Evolutionary conservation across 2,888 invertebrate species (phyloP), one percentile per base, ranked within the genome.

Genomic region (Achlya flavicornis): DNA sequence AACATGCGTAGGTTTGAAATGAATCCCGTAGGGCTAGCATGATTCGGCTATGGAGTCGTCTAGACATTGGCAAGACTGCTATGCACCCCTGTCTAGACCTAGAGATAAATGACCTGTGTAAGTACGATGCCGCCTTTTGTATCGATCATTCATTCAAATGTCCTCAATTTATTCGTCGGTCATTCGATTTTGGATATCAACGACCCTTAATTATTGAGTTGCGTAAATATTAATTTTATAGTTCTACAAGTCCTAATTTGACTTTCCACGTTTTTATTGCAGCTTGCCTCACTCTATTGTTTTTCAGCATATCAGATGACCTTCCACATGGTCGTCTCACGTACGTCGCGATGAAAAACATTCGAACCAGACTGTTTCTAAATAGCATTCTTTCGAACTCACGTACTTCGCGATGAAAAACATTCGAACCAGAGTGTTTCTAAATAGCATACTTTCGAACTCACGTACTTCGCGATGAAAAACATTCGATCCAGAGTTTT

Each of bases 141-240:
- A 73, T 77, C 66, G 75, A 77, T 71, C 71, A 3, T 14, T 61
- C 12, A 41, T 59, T 59, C 35, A 11, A 59, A 59, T 35, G 19
- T 10, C 10, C 10, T 8, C 19, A 16, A 59, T 59, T 59, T 16
- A 38, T 41, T 41, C 59, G 19, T 10, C 59, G 59, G 59, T 59
- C 59, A 38, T 58, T 58, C 58, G 32, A 12, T 58, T 58, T 32
- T 8, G 6, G 8, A n/a, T n/a, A 11, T n/a, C 33, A 58, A 19
- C 5, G n/a, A 32, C n/a, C 8, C 33, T 26, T n/a, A 41, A 12
- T 53, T 53, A 10, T 53, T 53, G 5, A 19, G 10, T 53, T 19
- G 41, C 12, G 41, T 41, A 12, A 41, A 12, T 1, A 12, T 41
- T 41, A 12, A 12, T 12, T 12, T 12, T 0, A 12, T 4, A 43